These are phyloP conservation scores for Proisotoma minuta DNA, from an alignment of 2,888 invertebrate genomes.

Conservation along the genomic window DNA sequence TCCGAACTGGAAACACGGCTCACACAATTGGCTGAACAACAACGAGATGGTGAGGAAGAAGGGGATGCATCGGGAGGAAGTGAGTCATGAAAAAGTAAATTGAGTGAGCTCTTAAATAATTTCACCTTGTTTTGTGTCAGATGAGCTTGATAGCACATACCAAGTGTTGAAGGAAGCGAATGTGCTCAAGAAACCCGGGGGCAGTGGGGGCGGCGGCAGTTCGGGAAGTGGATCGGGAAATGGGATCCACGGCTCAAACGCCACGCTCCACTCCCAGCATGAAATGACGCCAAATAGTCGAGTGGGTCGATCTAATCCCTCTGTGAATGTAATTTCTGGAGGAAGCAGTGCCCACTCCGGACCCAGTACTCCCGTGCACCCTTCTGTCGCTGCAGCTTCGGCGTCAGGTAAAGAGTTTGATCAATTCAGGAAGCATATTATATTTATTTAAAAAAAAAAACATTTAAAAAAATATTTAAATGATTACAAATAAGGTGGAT, in stretches of 20 bases:
- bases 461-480: no score
- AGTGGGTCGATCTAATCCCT: slow-evolving; percentile 44
- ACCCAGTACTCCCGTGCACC: slow-evolving; percentile 38
- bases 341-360: slow-evolving; percentile 36
- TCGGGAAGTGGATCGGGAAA: slow-evolving; percentile 40
- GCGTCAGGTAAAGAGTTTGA: slow-evolving; percentile 47
- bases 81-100: no score
- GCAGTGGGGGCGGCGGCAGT: slow-evolving; percentile 27
- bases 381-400: slow-evolving; percentile 38
- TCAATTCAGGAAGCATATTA: no score
- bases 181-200: slow-evolving; percentile 59
- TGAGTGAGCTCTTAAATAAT: no score
- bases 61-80: slow-evolving; percentile 1
- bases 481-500: no score
- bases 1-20: slow-evolving; percentile 56
- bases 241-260: slow-evolving; percentile 42
- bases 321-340: slow-evolving; percentile 44
- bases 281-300: slow-evolving; percentile 35
- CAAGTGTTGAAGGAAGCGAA: slow-evolving; percentile 92
- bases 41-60: slow-evolving; percentile 23
- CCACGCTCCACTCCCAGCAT: slow-evolving; percentile 44
- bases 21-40: slow-evolving; percentile 40
- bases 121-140: slow-evolving; percentile 34
- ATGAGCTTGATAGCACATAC: slow-evolving; percentile 86
- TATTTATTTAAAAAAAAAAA: no score